Base-by-base conservation (phyloP, 2,888 invertebrate genomes). In the Pandemis heparana region DNA sequence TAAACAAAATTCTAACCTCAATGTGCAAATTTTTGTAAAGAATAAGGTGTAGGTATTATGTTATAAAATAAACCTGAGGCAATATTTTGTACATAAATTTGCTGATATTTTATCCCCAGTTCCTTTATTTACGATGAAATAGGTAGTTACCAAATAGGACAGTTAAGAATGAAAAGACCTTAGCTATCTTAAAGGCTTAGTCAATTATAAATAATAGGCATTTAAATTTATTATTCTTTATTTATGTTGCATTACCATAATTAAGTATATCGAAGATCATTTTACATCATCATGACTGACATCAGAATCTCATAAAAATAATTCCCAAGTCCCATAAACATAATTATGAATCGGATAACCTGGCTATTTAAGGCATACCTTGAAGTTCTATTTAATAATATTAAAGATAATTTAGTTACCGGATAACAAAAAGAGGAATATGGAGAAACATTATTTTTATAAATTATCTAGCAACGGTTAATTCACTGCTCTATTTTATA, bases 231-330 rank as follows among this genome's bases (percentile, higher is more conserved):
- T 89, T 86, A 86, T 86, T 80, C 85, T 88, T 89, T 88, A 89
- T 88, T 90, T 76, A 82, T 86, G 86, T 85, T 76, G 79, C 85
- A 87, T 77, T 85, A 84, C 85, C 80, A 82, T 88, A 87, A 85
- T 83, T 79, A 79, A 80, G 74, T 81, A 85, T 88, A 89, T 89
- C 84, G 83, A 90, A 90, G 89, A 89, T 85, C 79, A 81, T 84
- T 85, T 84, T 86, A 85, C 81, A 87, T 81, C 77, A 83, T 83
- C 85, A 87, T 87, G 87, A 89, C 89, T 89, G 87, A 84, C 81
- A 80, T 80, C n/a, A n/a, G n/a, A n/a, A n/a, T n/a, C 76, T 81
- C 81, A 79, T 79, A 83, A 85, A 87, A 86, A 84, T 83, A 83
- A 86, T 79, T 81, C 79, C 80, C 79, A 61, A 56, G 60, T 70